Evolutionary conservation across 2,888 invertebrate genomes (phyloP), one percentile per base, ranked within the genome.

Genomic region (Isotomurus palustris): DNA sequence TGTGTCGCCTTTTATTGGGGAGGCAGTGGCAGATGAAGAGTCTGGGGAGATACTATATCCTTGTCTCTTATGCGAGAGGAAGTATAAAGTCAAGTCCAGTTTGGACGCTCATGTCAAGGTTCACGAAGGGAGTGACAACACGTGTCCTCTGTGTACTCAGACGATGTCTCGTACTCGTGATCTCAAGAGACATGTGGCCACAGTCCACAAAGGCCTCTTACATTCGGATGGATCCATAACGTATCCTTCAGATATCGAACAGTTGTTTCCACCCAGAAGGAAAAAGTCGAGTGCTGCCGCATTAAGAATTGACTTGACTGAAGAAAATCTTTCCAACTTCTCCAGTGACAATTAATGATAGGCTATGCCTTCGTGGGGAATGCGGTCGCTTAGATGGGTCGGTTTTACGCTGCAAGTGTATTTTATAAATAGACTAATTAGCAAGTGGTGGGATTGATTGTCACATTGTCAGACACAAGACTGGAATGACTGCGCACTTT

Each of bases 121-220:
- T 17, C 70, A 70, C 50, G 66, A 68, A 43, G 65, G 67, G 1
- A 63, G 58, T 25, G 55, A 58, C 10, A 65, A 66, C 47, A 60
- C 51, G 8, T 72, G 71, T 44, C 45, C 27, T 3, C 58, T 66
- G 24, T 72, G 71, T 60, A 54, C 56, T 3, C 60, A 60, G 28
- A 62, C 64, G 12, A 60, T 71, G 55, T 64, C 65, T 19, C 53
- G 69, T n/a, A 62, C 61, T 27, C 60, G 69, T 45, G 69, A 71
- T 38, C 56, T 71, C 49, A 71, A 68, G 48, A 45, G 70, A 12
- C 71, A 71, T 36, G 59, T 70, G 2, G 55, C 58, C 0, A 65
- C 65, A 8, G 67, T 69, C 12, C 71, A 71, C 56, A 56, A 49
- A 32, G 38, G 47, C 21, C 36, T 53, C 4, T 35, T 49, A 14